Evolutionary conservation across 2,113 vertebrate genomes (phyloP).

Genomic region (Rallus limicola): DNA sequence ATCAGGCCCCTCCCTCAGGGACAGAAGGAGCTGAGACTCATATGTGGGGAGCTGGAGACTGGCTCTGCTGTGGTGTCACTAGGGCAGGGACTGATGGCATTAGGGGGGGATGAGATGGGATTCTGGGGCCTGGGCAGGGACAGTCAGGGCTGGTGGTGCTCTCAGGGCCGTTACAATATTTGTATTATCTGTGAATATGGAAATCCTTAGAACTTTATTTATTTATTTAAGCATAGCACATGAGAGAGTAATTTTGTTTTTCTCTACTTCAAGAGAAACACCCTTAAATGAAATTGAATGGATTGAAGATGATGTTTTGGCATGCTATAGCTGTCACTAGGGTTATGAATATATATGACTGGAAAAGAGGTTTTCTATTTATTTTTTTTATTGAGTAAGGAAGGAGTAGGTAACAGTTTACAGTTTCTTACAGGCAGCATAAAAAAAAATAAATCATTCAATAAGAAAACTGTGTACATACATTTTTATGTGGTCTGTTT

Average conservation of each 20-base stretch:
- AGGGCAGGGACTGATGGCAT: not conserved
- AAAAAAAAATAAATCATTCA: not conserved
- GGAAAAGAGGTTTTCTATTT: not conserved
- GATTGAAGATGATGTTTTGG: not conserved
- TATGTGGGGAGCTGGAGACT: not conserved
- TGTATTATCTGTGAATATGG: not conserved
- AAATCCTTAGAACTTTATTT: not conserved
- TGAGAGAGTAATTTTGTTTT: not conserved
- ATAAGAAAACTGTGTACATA: not conserved
- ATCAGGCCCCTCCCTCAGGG: not conserved
- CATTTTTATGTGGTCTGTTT: not conserved
- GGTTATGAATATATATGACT: not conserved
- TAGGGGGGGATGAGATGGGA: no score
- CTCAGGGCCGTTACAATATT: not conserved
- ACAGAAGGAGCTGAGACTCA: not conserved
- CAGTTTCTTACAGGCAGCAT: not conserved
- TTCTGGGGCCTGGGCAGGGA: not conserved
- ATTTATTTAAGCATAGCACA: not conserved
- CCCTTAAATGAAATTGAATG: not conserved
- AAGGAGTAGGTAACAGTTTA: not conserved
- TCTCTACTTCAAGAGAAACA: not conserved
- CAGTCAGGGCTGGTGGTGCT: not conserved
- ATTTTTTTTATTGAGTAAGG: not conserved
- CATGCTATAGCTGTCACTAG: not conserved
- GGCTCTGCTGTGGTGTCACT: not conserved